Evolutionary conservation across 2,888 invertebrate species (phyloP), one percentile per base, ranked within the genome.

Genomic region (Bellardia bayeri): DNA sequence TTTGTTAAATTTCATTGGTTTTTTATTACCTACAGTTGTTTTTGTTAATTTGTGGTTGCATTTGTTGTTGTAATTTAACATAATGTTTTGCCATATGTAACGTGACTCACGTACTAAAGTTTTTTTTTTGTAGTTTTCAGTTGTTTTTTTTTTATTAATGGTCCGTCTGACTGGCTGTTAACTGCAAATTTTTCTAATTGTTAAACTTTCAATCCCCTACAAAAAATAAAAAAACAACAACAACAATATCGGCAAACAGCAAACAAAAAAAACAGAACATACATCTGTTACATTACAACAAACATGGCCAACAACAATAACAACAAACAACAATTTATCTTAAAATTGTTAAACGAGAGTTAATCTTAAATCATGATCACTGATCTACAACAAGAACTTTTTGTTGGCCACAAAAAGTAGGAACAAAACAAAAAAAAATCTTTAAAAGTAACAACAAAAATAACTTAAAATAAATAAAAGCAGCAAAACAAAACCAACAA

Each of bases 361-460:
- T 88, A 87, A 88, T 88, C 88, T 88, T 78, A 89, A 89, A 89
- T 88, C 88, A 89, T 89, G 89, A 90, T 89, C 88, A 86, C 83
- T 88, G 89, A 89, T 88, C 90, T 89, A 85, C 89, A 89, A 88
- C 90, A 86, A 89, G 88, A 90, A 90, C 89, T 81, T 88, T 85
- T 80, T 75, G 69, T 33, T 75, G 74, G 68, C 37, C 49, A 75
- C 45, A 82, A 66, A 82, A 66, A 74, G 16, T 56, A 72, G 63
- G 23, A 74, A 56, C 72, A 58, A 84, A 85, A 85, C 42, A 89
- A 91, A 90, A 90, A 89, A 89, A 91, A 91, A 91, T 90, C 89
- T 90, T 90, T 91, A 90, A 89, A 90, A 79, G 49, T 56, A 71
- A 82, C 64, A 75, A 66, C 68, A 69, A 56, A 71, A 79, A 58